phyloP scores from a whole-genome alignment of 2,113 vertebrate genomes.

The Myanophis thanlyinensis region DNA sequence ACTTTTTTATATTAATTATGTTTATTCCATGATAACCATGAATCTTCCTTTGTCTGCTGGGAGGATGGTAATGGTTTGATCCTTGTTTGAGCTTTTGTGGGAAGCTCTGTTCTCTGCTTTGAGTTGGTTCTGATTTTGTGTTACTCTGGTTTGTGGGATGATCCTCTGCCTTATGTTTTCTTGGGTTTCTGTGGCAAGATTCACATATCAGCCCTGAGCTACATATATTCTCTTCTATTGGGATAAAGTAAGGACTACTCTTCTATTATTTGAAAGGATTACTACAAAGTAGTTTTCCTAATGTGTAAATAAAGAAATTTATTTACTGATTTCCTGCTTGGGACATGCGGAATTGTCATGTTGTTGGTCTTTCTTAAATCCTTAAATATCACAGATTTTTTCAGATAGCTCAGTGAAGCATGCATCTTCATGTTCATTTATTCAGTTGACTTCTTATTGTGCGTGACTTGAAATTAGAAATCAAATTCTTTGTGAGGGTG shows the following conservation, averaged over 20 bases:
- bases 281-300: neutral
- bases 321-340: neutral
- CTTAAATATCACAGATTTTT: neutral
- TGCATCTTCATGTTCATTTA: neutral
- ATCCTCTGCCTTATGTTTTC: neutral
- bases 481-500: neutral
- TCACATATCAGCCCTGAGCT: neutral
- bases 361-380: neutral
- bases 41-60: neutral
- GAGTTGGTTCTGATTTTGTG: neutral
- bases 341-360: neutral
- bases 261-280: neutral
- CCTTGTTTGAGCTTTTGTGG: neutral
- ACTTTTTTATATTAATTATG: neutral
- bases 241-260: neutral
- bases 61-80: neutral
- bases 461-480: neutral
- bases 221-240: neutral
- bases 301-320: neutral
- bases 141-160: neutral
- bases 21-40: neutral
- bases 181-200: neutral
- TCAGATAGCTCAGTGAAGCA: neutral
- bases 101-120: neutral
- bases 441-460: neutral